Conservation (phyloP, 2,797 vertebrate species). For the Phylloscopus collybita region DNA sequence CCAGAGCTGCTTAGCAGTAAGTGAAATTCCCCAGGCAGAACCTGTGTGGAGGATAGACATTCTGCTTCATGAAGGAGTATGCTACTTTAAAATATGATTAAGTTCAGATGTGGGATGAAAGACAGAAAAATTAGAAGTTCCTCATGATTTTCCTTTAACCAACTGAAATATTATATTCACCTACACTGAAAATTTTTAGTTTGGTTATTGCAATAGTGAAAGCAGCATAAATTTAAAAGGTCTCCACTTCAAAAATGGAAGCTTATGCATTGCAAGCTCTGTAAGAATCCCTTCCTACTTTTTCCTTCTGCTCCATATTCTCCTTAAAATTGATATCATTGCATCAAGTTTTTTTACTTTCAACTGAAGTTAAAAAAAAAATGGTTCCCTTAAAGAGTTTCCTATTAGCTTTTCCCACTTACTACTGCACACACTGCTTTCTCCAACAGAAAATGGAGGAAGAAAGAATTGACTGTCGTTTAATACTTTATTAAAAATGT, state of each 20-base stretch:
- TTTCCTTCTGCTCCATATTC: neutral
- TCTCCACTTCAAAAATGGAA: constrained; percentile 30
- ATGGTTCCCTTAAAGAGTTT: neutral
- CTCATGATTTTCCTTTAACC: constrained; percentile 29
- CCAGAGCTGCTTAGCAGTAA: constrained; percentile 41
- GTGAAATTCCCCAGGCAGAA: constrained; percentile 51
- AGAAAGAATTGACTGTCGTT: neutral
- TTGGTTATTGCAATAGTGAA: constrained; percentile 24
- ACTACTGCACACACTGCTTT: neutral
- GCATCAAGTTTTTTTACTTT: constrained; percentile 1
- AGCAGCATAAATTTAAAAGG: constrained; percentile 37
- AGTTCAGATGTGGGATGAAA: constrained; percentile 65
- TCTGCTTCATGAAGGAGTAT: constrained; percentile 42
- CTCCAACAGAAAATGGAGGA: neutral
- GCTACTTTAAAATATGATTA: constrained; percentile 48
- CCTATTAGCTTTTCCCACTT: neutral
- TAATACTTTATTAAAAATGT: neutral
- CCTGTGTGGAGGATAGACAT: constrained; percentile 25
- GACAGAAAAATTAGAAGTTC: constrained; percentile 56
- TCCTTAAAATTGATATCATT: neutral
- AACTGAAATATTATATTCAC: constrained; percentile 54
- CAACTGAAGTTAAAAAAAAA: neutral
- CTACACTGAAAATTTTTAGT: constrained; percentile 29
- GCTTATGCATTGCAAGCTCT: neutral
- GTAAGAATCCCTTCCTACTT: neutral